Evolutionary conservation across 1,140 invertebrate species (phyloP), one percentile per base, ranked within the genome.

Genomic region (Tigriopus japonicus): DNA sequence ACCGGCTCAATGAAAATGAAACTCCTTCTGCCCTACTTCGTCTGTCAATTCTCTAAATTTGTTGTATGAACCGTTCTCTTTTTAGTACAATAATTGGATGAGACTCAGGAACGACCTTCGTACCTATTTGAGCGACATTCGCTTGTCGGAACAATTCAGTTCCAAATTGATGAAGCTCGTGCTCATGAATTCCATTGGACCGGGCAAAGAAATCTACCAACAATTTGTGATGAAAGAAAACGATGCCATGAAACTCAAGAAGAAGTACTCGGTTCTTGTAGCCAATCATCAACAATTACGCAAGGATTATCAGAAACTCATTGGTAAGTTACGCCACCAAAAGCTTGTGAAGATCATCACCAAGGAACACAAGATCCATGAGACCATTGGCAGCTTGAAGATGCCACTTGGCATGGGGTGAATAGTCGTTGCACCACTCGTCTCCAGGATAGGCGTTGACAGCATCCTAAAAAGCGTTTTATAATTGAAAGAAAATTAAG

Each of bases 371-470:
- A 15, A 61, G 17, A 61, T 61, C 59, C 19, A 61, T 24, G 1
- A 61, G 45, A 14, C 59, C 59, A n/a, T 52, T 14, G 40, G 59
- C 59, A 6, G 59, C 24, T 21, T 61, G 45, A 24, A 61, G 45
- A 19, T 61, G 59, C 59, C 59, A 61, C 15, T 61, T 61, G 9
- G 59, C 42, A 28, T 61, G 59, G 10, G 59, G 45, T 3, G n/a
- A 49, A 1, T 28, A n/a, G 15, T 45, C 45, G 41, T 61, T 61
- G 17, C 59, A 61, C 51, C 59, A 51, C 1, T 59, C 59, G 14
- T 49, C 42, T 17, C 59, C 59, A n/a, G 59, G 59, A 56, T 61
- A 61, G 41, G 53, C 40, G 51, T 61, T 17, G 1, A 41, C 52
- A 6, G 42, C 59, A 52, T 61, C 52, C 21, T 61, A 52, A 52